These are phyloP conservation scores for Catharus fuscescens DNA, from an alignment of 2,113 vertebrate genomes.

Conservation along the genomic window DNA sequence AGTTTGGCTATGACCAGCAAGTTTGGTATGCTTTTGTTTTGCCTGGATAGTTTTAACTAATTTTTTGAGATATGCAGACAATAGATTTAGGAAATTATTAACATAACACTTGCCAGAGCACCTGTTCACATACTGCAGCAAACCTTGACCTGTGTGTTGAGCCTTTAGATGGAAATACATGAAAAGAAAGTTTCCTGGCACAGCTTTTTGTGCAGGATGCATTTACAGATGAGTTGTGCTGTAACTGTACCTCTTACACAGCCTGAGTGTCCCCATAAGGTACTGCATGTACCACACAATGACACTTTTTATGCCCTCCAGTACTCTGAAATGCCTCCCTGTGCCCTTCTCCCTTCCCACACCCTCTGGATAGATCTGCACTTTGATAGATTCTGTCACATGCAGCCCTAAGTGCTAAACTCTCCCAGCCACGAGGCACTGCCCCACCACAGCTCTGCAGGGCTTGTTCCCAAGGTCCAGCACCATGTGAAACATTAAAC, in stretches of 20 bases:
- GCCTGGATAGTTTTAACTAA: background rate
- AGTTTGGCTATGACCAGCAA: background rate
- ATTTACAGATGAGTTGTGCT: background rate
- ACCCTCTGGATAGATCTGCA: background rate
- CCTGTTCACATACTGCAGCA: background rate
- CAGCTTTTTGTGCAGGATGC: background rate
- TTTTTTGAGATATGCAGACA: background rate
- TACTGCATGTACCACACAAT: background rate
- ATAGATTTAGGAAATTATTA: background rate
- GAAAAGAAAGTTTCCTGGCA: background rate
- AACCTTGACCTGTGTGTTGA: background rate
- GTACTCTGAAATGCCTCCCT: background rate
- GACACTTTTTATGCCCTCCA: background rate
- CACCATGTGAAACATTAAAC: fast-evolving
- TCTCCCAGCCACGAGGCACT: background rate
- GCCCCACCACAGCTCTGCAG: background rate
- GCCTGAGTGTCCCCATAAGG: background rate
- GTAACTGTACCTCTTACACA: background rate
- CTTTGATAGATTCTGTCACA: background rate
- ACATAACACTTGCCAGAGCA: background rate
- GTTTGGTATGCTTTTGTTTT: background rate
- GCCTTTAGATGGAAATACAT: background rate
- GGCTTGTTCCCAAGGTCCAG: background rate
- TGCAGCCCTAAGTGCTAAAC: background rate
- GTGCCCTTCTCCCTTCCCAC: background rate